Evolutionary conservation across 1,140 invertebrate genomes (phyloP), one percentile per base, ranked within the genome.

Genomic region (Lerema accius): DNA sequence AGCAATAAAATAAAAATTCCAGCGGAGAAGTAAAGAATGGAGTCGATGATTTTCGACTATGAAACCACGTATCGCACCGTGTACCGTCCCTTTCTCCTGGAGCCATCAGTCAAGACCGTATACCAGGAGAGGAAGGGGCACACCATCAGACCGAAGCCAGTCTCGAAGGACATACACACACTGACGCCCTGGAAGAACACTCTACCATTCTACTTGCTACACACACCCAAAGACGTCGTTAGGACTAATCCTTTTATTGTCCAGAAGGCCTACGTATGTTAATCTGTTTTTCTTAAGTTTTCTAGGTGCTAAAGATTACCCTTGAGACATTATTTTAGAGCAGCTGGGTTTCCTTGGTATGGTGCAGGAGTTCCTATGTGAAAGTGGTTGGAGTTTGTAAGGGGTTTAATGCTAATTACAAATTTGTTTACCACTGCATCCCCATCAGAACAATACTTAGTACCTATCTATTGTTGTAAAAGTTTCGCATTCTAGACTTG

Each of bases 151-250:
- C n/a, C n/a, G n/a, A n/a, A n/a, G n/a, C n/a, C n/a, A n/a, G n/a
- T n/a, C n/a, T n/a, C n/a, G n/a, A 82, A 73, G 45, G 71, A 75
- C 26, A 37, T 75, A 0, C 72, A 84, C n/a, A 81, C 83, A 0
- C n/a, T 84, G 35, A 55, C 56, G 0, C 45, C 65, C 3, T 80
- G 71, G 74, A 73, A 70, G 39, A 23, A 61, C 63, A 5, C 13
- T 0, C 43, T 78, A 4, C 70, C 74, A 0, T 86, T 86, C 45
- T 53, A 55, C 49, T 46, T 80, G 17, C 15, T 76, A 0, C 76
- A 76, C 10, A 67, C 58, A 9, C 71, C 70, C 0, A 72, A 75
- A 10, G 71, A 77, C 1, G 67, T 84, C 16, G 19, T 80, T 13
- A 26, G 67, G 11, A 82, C 70, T 6, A 73, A 84, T 63, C 83